These are phyloP conservation scores for Carcinoscorpius rotundicauda DNA, from an alignment of 1,140 invertebrate genomes.

Conservation along the genomic window DNA sequence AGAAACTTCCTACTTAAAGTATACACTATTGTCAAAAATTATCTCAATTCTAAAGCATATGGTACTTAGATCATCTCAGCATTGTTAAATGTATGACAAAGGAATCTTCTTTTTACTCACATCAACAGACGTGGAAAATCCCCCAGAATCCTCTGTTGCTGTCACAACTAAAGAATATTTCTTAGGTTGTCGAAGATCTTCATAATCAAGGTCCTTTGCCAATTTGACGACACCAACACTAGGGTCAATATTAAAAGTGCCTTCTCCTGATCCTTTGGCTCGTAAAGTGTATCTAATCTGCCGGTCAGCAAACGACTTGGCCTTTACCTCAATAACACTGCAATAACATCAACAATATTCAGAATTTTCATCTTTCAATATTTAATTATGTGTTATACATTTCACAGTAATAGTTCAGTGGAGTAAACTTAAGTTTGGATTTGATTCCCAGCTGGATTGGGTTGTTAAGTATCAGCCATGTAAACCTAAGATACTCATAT, in stretches of 20 bases:
- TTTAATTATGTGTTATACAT: no score
- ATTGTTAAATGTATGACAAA: no score
- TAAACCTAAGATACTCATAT: no score
- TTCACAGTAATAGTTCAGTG: no score
- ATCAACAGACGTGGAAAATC: constrained; percentile 90
- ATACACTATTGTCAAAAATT: no score
- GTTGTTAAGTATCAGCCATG: no score
- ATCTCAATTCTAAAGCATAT: no score
- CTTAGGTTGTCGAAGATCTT: constrained; percentile 81
- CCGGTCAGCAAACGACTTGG: constrained; percentile 87
- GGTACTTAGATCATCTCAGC: no score
- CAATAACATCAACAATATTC: background rate
- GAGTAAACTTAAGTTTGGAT: no score
- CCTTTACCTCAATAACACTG: constrained; percentile 89
- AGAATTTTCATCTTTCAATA: background rate
- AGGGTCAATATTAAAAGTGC: constrained; percentile 87
- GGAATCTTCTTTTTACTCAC: background rate
- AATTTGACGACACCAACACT: constrained; percentile 87
- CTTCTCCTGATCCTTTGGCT: constrained; percentile 81
- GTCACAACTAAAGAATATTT: constrained; percentile 82
- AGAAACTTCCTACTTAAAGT: no score
- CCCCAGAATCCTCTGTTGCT: constrained; percentile 86
- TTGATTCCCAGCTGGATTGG: no score
- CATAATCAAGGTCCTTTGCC: constrained; percentile 88
- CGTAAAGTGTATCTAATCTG: constrained; percentile 88